These are phyloP conservation scores for Xanthorhoe designata DNA, from an alignment of 2,888 invertebrate species.

Conservation along the genomic window DNA sequence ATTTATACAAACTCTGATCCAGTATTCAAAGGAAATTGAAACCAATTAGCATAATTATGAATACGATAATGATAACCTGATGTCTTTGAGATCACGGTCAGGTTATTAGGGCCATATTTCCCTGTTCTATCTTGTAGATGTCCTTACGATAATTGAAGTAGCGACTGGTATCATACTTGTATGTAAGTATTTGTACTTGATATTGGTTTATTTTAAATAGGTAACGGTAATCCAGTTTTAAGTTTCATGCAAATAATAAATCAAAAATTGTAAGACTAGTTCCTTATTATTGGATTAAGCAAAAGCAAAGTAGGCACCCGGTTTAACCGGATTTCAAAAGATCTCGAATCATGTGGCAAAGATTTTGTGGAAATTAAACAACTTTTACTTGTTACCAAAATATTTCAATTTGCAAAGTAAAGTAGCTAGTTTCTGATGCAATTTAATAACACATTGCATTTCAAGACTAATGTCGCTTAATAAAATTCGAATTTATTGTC, in stretches of 20 bases:
- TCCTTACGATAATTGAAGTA: conserved; percentile 26
- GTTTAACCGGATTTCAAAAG: conserved; percentile 12
- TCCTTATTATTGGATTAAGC: not conserved
- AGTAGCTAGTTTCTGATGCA: conserved; percentile 37
- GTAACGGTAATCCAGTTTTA: not conserved
- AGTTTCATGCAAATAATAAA: not conserved
- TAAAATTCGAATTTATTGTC: conserved; percentile 57
- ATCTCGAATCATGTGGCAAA: not conserved
- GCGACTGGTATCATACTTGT: conserved; percentile 18
- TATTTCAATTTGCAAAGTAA: conserved; percentile 1
- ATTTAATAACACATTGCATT: conserved; percentile 45
- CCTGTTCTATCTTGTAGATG: conserved; percentile 33
- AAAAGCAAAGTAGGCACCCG: conserved; percentile 2
- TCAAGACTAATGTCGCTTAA: conserved; percentile 51
- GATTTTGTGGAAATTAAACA: conserved; percentile 28
- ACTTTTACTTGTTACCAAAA: conserved; percentile 26
- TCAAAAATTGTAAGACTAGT: not conserved
- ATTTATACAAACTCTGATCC: conserved; percentile 30
- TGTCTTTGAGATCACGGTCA: conserved; percentile 48
- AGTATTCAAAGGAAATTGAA: conserved; percentile 41
- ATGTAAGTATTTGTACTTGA: conserved; percentile 18
- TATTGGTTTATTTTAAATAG: too few species aligned
- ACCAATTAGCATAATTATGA: conserved; percentile 46
- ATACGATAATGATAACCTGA: conserved; percentile 49
- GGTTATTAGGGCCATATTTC: conserved; percentile 43